These are phyloP conservation scores for Orestias chungarensis DNA, from an alignment of 2,797 vertebrate species.

Conservation along the genomic window DNA sequence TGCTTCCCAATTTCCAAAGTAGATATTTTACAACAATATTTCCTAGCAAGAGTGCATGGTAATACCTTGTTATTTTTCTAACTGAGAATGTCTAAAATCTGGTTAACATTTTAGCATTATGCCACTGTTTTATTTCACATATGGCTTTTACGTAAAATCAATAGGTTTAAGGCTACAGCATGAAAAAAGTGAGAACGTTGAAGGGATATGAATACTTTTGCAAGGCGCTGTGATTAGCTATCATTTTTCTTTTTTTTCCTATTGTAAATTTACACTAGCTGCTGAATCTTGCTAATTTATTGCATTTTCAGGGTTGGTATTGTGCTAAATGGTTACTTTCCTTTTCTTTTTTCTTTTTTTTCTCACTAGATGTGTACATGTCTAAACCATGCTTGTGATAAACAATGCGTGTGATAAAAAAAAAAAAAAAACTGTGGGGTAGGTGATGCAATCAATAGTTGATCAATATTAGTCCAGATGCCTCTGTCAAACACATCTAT, in stretches of 20 bases:
- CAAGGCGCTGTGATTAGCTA: conserved; percentile 1
- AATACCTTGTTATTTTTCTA: background rate
- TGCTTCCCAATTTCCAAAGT: background rate
- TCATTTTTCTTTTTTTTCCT: conserved; percentile 3
- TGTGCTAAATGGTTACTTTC: conserved; percentile 45
- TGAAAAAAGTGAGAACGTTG: background rate
- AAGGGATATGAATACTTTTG: background rate
- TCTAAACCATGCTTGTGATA: conserved; percentile 58
- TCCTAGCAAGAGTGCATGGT: background rate
- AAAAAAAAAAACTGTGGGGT: conserved; percentile 41
- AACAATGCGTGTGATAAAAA: conserved; percentile 38
- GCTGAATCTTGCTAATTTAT: conserved; percentile 35
- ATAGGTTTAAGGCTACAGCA: background rate
- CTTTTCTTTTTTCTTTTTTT: background rate
- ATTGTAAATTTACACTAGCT: conserved; percentile 14
- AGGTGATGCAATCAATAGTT: conserved; percentile 68
- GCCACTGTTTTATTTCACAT: background rate
- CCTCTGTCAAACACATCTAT: conserved; percentile 78
- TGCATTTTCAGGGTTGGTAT: conserved; percentile 38
- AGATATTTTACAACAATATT: background rate
- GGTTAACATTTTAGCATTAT: background rate
- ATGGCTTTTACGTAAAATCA: background rate
- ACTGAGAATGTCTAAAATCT: background rate
- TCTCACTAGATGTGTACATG: conserved; percentile 48
- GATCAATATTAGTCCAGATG: conserved; percentile 80